These are phyloP conservation scores for Merops nubicus DNA, from an alignment of 2,113 vertebrate genomes.

Conservation along the genomic window DNA sequence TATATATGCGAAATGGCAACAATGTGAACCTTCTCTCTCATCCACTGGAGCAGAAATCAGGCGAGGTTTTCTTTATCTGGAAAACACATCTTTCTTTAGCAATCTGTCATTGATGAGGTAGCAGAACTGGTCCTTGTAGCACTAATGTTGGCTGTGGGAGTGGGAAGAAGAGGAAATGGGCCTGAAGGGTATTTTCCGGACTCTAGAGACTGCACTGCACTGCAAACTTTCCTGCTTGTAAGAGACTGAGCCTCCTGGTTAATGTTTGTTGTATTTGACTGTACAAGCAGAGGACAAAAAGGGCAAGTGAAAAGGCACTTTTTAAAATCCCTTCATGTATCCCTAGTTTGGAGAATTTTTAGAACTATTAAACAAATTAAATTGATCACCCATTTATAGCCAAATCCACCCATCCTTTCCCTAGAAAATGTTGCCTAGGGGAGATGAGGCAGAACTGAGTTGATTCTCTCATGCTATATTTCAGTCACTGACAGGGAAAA, in stretches of 20 bases:
- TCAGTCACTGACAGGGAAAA: background rate
- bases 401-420: background rate
- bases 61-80: background rate
- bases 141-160: rapidly evolving
- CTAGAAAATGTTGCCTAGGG: background rate
- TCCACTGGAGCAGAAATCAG: background rate
- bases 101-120: background rate
- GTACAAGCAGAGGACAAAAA: background rate
- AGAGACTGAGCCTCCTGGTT: background rate
- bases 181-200: background rate
- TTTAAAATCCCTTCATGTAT: background rate
- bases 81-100: background rate
- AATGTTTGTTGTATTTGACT: background rate
- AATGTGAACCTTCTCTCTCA: background rate
- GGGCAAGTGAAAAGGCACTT: background rate
- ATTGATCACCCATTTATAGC: background rate
- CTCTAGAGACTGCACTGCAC: background rate
- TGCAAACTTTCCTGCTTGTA: background rate
- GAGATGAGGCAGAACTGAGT: background rate
- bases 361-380: background rate
- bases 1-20: background rate
- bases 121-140: background rate
- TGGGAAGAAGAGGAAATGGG: background rate
- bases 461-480: rapidly evolving
- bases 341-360: background rate